phyloP scores from a whole-genome alignment of 2,797 vertebrate species.

The Pteronotus mesoamericanus region DNA sequence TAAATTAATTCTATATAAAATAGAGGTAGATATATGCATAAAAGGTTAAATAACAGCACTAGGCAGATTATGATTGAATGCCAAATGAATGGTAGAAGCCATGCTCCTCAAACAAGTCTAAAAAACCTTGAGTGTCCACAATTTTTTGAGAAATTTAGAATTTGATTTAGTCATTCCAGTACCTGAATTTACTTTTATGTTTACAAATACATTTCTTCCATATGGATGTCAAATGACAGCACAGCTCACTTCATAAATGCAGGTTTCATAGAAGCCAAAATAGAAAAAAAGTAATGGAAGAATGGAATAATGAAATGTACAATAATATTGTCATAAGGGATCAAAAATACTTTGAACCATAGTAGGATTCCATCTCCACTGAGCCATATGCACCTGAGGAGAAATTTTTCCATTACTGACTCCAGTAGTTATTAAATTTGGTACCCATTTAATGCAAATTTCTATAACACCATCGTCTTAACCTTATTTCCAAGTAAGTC shows the following conservation, averaged over 20 bases:
- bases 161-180: not conserved
- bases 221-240: not conserved
- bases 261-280: not conserved
- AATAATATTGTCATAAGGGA: not conserved
- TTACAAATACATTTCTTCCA: not conserved
- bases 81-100: not conserved
- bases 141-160: not conserved
- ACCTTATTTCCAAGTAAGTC: not conserved
- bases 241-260: not conserved
- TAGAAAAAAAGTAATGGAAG: not conserved
- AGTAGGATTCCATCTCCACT: not conserved
- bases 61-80: not conserved
- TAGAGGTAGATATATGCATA: not conserved
- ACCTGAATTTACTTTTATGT: not conserved
- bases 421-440: not conserved
- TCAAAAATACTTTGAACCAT: not conserved
- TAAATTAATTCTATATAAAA: constrained; percentile 14
- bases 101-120: not conserved
- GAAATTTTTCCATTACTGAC: not conserved
- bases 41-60: not conserved
- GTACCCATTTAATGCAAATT: not conserved
- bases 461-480: not conserved
- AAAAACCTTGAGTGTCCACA: not conserved
- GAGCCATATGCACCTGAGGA: not conserved
- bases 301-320: not conserved